Base-by-base conservation (phyloP, 2,113 vertebrate species). In the Holacanthus passer region DNA sequence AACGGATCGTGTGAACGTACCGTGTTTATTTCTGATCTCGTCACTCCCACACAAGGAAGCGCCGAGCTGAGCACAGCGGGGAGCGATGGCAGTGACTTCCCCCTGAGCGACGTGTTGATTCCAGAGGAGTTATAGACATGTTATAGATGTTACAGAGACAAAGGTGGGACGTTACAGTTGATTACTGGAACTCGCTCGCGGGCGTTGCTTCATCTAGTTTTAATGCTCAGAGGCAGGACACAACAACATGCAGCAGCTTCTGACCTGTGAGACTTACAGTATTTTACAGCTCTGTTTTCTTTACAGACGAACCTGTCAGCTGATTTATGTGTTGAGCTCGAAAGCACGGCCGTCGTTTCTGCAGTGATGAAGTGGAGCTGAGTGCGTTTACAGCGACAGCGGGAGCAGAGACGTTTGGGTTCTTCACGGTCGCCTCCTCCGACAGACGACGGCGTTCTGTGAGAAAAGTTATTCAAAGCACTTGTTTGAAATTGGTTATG, bases 381-480 rank as follows among this genome's bases (percentile, higher is more conserved):
- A 52, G 47, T 37, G 27, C 45, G 20, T 50, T 58, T n/a, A 3
- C 35, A 47, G 20, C 14, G 20, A 24, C 19, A 59, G 35, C 13
- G 27, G 56, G 43, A 50, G 66, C 31, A 29, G 47, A 37, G 35
- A 45, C 22, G 29, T 80, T 55, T 27, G 27, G 67, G 17, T 62
- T 37, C 27, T 5, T 32, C 56, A 20, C 1, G 10, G 39, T 27
- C 14, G 3, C 35, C 35, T 22, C 37, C 47, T 47, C 27, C 3
- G 11, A 52, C 16, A 39, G 47, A 52, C 22, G 20, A 16, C 20
- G 5, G 41, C 24, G 6, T n/a, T 74, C n/a, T 39, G 58, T 19
- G 10, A 37, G 13, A 19, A 48, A 59, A 27, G 73, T 65, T 43
- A 31, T 41, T 76, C 35, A 39, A 74, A 52, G 47, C 56, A n/a